These are phyloP conservation scores for Polydrusus pterygomalis DNA, from an alignment of 2,888 invertebrate species.

Conservation along the genomic window DNA sequence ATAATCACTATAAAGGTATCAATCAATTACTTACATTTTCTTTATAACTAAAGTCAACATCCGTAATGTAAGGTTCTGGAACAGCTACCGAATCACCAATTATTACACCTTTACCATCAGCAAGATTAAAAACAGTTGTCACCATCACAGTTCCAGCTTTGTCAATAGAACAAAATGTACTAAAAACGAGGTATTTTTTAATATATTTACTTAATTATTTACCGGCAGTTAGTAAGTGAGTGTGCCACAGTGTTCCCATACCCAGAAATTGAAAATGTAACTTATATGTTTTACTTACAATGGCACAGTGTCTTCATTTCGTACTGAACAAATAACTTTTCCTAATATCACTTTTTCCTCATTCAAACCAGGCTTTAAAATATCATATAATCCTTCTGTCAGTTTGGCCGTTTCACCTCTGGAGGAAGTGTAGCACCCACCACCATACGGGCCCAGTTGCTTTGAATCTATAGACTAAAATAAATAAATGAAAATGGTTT, in stretches of 20 bases:
- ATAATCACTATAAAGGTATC: background rate
- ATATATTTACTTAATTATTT: too few species aligned
- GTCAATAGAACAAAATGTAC: constrained; percentile 89
- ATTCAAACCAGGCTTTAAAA: constrained; percentile 79
- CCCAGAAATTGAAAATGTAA: too few species aligned
- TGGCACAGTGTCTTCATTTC: constrained; percentile 84
- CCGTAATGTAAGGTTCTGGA: constrained; percentile 82
- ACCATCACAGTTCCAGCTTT: constrained; percentile 80
- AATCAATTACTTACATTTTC: constrained; percentile 72
- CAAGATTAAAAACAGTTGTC: constrained; percentile 90
- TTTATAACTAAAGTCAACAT: constrained; percentile 76
- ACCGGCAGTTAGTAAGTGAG: too few species aligned
- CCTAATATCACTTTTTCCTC: constrained; percentile 82
- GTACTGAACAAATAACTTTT: constrained; percentile 87
- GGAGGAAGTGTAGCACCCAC: constrained; percentile 75
- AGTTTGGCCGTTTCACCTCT: constrained; percentile 74
- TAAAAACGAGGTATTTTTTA: constrained; percentile 69
- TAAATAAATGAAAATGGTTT: background rate
- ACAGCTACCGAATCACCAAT: constrained; percentile 90
- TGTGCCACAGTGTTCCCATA: too few species aligned
- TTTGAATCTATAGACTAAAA: constrained; percentile 78
- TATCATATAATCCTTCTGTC: constrained; percentile 72
- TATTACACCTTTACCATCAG: constrained; percentile 86
- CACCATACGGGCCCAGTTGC: constrained; percentile 81
- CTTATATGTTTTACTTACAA: constrained; percentile 76